phyloP scores from a whole-genome alignment of 2,888 invertebrate genomes.

The Carpatolechia fugitivella region DNA sequence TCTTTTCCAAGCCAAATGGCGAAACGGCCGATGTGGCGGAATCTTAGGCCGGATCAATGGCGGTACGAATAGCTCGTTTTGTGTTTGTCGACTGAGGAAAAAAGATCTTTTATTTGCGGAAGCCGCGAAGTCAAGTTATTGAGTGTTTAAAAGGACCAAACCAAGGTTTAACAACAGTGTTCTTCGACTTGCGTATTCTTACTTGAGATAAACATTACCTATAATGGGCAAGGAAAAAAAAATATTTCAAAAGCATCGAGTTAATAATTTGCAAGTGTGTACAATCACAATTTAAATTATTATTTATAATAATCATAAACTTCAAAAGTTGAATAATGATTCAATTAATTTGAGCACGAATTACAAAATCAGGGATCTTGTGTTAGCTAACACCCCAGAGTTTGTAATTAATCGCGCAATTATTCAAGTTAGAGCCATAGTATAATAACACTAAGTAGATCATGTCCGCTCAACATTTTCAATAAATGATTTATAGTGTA shows the following conservation, averaged over 20 bases:
- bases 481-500: no score
- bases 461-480: no score
- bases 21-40: conserved; percentile 4
- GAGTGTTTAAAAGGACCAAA: no score
- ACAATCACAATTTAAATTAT: no score
- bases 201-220: no score
- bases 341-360: not conserved
- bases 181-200: no score
- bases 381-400: not conserved
- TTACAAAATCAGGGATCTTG: not conserved
- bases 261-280: no score
- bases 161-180: no score
- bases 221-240: no score
- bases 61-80: not conserved
- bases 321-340: not conserved
- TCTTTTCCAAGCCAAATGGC: not conserved
- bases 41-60: conserved; percentile 11
- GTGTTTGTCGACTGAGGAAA: not conserved
- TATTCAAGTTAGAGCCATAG: conserved; percentile 7
- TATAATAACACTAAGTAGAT: no score
- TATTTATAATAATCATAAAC: not conserved
- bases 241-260: no score
- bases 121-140: not conserved
- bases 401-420: conserved; percentile 4
- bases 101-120: conserved; percentile 2